Evolutionary conservation across 2,888 invertebrate genomes (phyloP).

Genomic region (Lamellibrachia satsuma): DNA sequence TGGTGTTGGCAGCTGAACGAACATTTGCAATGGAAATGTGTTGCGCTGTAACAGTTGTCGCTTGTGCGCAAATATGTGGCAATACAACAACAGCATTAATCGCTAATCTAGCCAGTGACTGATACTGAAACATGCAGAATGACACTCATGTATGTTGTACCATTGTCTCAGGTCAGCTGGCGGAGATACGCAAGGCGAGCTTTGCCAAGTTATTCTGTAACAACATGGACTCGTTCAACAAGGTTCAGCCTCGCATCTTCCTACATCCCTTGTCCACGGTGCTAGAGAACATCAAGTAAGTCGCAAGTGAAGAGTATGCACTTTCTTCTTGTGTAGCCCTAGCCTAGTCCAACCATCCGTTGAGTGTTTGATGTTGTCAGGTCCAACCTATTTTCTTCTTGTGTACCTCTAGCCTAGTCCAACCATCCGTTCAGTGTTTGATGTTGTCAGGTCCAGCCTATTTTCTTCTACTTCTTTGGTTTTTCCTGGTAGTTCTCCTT

Average conservation of each 20-base stretch:
- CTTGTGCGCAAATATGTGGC: not conserved
- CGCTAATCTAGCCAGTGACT: not conserved
- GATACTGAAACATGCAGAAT: not conserved
- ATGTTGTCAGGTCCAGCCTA: no score
- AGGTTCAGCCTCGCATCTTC: slow-evolving; percentile 39
- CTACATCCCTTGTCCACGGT: slow-evolving; percentile 32
- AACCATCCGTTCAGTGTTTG: no score
- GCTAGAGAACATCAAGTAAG: slow-evolving; percentile 30
- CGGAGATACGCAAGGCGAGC: slow-evolving; percentile 81
- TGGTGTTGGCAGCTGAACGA: not conserved
- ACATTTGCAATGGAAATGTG: no score
- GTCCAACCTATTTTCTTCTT: no score
- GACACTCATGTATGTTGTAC: no score
- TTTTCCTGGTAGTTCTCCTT: no score
- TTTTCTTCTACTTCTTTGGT: no score
- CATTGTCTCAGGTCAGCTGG: slow-evolving; percentile 77
- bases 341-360: no score
- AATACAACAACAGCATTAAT: not conserved
- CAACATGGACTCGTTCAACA: slow-evolving; percentile 76
- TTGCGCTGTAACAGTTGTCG: not conserved
- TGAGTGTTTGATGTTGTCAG: no score
- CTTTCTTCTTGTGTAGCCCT: not conserved
- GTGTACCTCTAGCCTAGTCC: no score
- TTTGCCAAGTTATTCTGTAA: slow-evolving; percentile 86
- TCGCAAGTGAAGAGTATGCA: not conserved